A percentile compares a stretch with the other conserved stretches of the same genome.
Conservation (phyloP, 2,797 vertebrate species). For the Lateolabrax maculatus region DNA sequence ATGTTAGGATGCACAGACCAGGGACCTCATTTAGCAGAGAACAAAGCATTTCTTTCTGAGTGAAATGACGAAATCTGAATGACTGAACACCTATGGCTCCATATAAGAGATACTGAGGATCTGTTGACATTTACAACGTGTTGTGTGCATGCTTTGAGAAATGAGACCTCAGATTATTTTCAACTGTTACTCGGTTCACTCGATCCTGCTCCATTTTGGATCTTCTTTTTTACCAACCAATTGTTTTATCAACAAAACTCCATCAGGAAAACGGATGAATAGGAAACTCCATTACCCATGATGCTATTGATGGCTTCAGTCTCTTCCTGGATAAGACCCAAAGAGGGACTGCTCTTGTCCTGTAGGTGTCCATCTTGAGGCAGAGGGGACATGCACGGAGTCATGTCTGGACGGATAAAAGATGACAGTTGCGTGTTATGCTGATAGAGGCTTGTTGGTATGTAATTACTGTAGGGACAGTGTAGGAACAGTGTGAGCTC, state of each 20-base stretch:
- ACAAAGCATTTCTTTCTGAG: neutral
- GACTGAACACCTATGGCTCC: neutral
- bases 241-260: neutral
- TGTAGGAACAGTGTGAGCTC: neutral
- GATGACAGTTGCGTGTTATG: no score
- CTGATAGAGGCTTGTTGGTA: no score
- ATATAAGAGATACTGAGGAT: neutral
- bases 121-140: neutral
- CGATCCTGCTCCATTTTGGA: neutral
- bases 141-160: no score
- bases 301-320: constrained; percentile 88
- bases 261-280: neutral
- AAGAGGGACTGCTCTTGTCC: constrained; percentile 73
- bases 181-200: neutral
- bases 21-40: neutral
- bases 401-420: constrained; percentile 86
- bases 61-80: neutral
- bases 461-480: no score
- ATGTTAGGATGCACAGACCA: neutral
- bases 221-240: neutral
- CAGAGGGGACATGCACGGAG: constrained; percentile 93
- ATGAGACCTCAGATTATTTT: neutral
- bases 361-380: constrained; percentile 86
- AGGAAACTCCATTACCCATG: constrained; percentile 84
- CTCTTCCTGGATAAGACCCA: constrained; percentile 93